A percentile compares a stretch with the other conserved stretches of the same genome.
Evolutionary conservation across 2,113 vertebrate species (phyloP).

Genomic region (Passer domesticus): DNA sequence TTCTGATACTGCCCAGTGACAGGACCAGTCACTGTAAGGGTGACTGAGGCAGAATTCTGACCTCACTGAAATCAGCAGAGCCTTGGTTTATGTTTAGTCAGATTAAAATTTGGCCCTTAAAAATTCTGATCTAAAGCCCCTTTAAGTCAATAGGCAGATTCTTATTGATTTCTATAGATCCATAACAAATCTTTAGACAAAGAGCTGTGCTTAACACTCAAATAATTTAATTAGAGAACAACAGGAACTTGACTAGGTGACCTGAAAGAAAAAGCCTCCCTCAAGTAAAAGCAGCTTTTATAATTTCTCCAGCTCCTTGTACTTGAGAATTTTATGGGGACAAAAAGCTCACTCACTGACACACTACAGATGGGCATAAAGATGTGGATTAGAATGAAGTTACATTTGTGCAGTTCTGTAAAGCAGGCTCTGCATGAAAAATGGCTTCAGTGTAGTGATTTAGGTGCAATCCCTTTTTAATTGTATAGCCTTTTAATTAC

Average conservation of each 20-base stretch:
- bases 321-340: not conserved
- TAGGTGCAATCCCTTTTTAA: conserved; percentile 28
- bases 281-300: not conserved
- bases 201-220: not conserved
- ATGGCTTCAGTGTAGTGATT: not conserved
- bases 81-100: not conserved
- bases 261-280: not conserved
- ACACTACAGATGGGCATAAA: not conserved
- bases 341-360: not conserved
- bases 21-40: not conserved
- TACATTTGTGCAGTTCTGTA: not conserved
- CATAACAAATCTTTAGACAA: not conserved
- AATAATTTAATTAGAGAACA: not conserved
- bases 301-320: not conserved
- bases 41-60: not conserved
- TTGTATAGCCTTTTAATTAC: conserved; percentile 15
- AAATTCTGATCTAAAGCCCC: not conserved
- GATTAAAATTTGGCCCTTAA: not conserved
- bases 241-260: not conserved
- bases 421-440: not conserved
- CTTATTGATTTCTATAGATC: not conserved
- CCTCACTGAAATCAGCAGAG: not conserved
- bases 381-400: not conserved
- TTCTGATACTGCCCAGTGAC: not conserved
- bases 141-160: not conserved